Base-by-base conservation (phyloP, 2,888 invertebrate species). In the Lottia scabra region DNA sequence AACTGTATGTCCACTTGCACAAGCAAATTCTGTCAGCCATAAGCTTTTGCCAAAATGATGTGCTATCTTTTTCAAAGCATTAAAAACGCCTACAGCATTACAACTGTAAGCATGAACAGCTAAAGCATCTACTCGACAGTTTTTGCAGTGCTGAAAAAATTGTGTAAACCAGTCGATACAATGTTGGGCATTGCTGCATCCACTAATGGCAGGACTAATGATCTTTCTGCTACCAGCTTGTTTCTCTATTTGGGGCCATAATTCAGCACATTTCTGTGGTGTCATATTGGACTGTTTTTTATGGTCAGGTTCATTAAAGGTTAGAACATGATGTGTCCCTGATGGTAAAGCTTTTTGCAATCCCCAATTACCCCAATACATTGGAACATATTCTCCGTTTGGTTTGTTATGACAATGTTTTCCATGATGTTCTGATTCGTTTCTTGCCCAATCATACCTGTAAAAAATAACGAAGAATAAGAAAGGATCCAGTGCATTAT, bases 251-350 rank as follows among this genome's bases (percentile, higher is more conserved):
- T 78, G 71, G 12, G 68, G 73, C 82, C 82, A 82, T 16, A 76
- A 70, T 5, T 0, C n/a, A 15, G 80, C 82, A 0, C 80, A 81
- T 26, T 75, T 72, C 23, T 75, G 67, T 0, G 82, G 76, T 0
- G 75, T 75, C 56, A 82, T 64, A 70, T 81, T 80, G 43, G 81
- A 73, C 71, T 81, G 81, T 6, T 70, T 67, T 3, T 68, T 30
- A 70, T 75, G 74, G 71, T 82, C 81, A 48, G 82, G 82, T 71
- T 82, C 82, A 62, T 82, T 82, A 71, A 78, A 82, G 4, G 79
- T 78, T 3, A 82, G 74, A 10, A 82, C 67, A 67, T 74, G 70
- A 12, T 72, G 63, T 0, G 82, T 45, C 43, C 74, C 65, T 8
- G 70, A 63, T 15, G 74, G 73, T 27, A 80, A 44, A 38, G 5